Base-by-base conservation (phyloP, 2,888 invertebrate species). In the Cacoxenus indagator region DNA sequence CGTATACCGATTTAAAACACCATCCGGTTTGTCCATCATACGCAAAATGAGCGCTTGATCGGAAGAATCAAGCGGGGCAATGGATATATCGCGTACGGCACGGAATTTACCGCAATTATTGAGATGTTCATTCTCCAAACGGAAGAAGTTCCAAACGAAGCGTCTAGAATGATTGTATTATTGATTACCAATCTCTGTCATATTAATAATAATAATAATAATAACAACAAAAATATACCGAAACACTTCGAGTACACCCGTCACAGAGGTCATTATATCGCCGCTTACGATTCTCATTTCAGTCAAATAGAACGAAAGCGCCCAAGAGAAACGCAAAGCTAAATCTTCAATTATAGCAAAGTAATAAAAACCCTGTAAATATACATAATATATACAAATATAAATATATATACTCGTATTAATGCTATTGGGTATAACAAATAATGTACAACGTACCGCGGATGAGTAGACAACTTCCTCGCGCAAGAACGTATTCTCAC, bases 131-230 rank as follows among this genome's bases (percentile, higher is more conserved):
- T 99, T 99, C 90, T 99, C 99, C 83, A 99, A 88, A 0, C 99
- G 98, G 90, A 99, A 98, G 89, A 97, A 99, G 89, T 99, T 99
- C 99, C 99, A 99, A 59, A 99, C 93, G 89, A 99, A 99, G 67
- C 99, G 92, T 84, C 96, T 95, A 86, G 14, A 65, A 67, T 19
- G 5, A 17, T n/a, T 17, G 19, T 51, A n/a, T 51, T 5, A 48
- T 48, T 48, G 17, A 4, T 48, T n/a, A 48, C 17, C 2, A 1
- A 17, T 48, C 48, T 48, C 8, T 2, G 11, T 4, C 1, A 54
- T 1, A 8, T 19, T 9, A 6, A 24, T 54, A 22, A 6, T n/a
- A n/a, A n/a, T n/a, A n/a, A n/a, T 6, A 4, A 1, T 46, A 9
- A 22, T 17, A 4, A 22, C 51, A 24, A 24, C 19, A 51, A 54